Conservation (phyloP, 2,113 vertebrate genomes). For the Carlito syrichta region DNA sequence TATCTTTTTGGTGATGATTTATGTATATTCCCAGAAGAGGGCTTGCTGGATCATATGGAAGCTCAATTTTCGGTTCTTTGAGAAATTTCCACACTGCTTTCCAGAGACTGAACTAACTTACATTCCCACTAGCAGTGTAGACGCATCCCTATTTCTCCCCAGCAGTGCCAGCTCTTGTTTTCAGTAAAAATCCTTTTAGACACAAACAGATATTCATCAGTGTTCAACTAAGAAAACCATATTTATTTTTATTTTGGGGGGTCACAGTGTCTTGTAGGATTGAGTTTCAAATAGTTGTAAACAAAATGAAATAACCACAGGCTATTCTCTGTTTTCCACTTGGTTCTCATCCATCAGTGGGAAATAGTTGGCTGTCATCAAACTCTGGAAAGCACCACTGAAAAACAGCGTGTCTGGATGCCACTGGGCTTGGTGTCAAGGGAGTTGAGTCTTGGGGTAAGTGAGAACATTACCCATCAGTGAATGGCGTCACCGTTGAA, state of each 20-base stretch:
- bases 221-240: background rate
- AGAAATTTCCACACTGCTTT: too few relatives aligned
- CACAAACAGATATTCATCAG: background rate
- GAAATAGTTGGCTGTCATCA: background rate
- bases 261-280: background rate
- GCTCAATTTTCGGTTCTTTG: too few relatives aligned
- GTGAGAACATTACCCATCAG: background rate
- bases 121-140: too few relatives aligned
- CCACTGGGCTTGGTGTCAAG: background rate
- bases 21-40: too few relatives aligned
- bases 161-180: too few relatives aligned
- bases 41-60: too few relatives aligned
- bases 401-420: background rate
- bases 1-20: too few relatives aligned
- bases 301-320: background rate
- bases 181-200: background rate
- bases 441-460: background rate
- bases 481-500: background rate
- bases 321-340: background rate
- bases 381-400: background rate
- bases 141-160: too few relatives aligned
- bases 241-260: background rate
- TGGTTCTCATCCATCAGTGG: background rate
- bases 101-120: too few relatives aligned
- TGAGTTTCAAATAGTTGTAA: background rate